These are phyloP conservation scores for Thyatira batis DNA, from an alignment of 2,888 invertebrate species.

Conservation along the genomic window DNA sequence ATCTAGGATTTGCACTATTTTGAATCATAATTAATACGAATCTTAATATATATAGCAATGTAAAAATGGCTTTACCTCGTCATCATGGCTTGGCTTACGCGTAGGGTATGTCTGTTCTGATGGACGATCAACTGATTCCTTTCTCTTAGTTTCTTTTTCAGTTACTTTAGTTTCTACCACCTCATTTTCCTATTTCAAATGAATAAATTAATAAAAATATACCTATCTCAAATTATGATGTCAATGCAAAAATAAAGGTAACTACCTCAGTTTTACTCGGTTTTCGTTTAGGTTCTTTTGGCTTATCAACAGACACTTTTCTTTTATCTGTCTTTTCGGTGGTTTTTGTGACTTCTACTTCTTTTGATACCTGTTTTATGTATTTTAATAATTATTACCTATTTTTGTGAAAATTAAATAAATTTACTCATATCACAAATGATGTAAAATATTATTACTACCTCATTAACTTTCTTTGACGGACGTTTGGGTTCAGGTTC, in stretches of 20 bases:
- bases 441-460: not conserved
- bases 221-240: not conserved
- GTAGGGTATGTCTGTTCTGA: slow-evolving; percentile 27
- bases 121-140: slow-evolving; percentile 34
- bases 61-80: slow-evolving; percentile 27
- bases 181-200: not conserved
- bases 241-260: not conserved
- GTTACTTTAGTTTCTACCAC: slow-evolving; percentile 28
- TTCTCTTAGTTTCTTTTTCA: slow-evolving; percentile 30
- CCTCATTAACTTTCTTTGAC: slow-evolving; percentile 13
- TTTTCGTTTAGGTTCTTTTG: slow-evolving; percentile 21
- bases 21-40: not conserved
- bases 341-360: slow-evolving; percentile 4
- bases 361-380: not conserved
- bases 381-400: not conserved
- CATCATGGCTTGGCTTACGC: slow-evolving; percentile 37
- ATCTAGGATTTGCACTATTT: not conserved
- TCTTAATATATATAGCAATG: not conserved
- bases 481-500: slow-evolving; percentile 25
- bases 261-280: slow-evolving; percentile 36
- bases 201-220: not conserved
- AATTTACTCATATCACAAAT: not conserved
- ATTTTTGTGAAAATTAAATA: not conserved
- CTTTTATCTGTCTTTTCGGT: slow-evolving; percentile 15
- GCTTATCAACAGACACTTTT: slow-evolving; percentile 18